Conservation (phyloP, 2,797 vertebrate species). For the Orientallactaga sibirica region DNA sequence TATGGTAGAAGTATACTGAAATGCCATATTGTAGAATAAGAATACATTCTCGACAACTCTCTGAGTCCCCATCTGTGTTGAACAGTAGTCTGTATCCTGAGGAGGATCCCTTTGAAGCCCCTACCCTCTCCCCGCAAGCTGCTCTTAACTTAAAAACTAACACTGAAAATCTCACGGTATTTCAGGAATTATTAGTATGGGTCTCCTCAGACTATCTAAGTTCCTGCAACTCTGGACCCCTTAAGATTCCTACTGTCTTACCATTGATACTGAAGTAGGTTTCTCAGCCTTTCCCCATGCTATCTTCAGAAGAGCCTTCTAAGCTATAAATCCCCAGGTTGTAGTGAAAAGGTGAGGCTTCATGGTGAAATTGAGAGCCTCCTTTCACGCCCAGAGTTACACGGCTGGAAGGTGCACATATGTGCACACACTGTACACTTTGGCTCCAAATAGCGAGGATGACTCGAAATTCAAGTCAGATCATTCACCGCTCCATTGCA, state of each 20-base stretch:
- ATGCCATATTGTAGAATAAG: accelerated
- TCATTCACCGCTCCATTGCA: not conserved
- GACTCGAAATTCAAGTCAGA: not conserved
- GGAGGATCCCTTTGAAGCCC: not conserved
- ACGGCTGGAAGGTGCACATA: not conserved
- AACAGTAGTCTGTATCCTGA: not conserved
- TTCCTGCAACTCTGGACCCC: accelerated
- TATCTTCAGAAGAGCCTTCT: accelerated
- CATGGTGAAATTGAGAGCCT: not conserved
- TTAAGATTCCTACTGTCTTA: accelerated
- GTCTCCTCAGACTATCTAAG: not conserved
- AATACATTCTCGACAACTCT: not conserved
- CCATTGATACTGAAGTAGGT: not conserved
- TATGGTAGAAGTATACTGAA: accelerated
- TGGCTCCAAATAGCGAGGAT: not conserved
- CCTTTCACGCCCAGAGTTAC: too few species aligned
- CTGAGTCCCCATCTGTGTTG: not conserved
- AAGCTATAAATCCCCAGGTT: not conserved
- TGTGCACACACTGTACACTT: too few species aligned
- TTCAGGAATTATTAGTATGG: not conserved
- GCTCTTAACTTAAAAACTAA: not conserved
- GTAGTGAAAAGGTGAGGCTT: accelerated
- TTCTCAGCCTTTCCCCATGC: not conserved
- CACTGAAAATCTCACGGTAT: not conserved
- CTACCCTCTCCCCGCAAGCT: not conserved